Percentiles rank a stretch among this genome's conserved stretches.
These are phyloP conservation scores for Desmophyllum pertusum DNA, from an alignment of 92 coral and sea anemone species.

Conservation along the genomic window DNA sequence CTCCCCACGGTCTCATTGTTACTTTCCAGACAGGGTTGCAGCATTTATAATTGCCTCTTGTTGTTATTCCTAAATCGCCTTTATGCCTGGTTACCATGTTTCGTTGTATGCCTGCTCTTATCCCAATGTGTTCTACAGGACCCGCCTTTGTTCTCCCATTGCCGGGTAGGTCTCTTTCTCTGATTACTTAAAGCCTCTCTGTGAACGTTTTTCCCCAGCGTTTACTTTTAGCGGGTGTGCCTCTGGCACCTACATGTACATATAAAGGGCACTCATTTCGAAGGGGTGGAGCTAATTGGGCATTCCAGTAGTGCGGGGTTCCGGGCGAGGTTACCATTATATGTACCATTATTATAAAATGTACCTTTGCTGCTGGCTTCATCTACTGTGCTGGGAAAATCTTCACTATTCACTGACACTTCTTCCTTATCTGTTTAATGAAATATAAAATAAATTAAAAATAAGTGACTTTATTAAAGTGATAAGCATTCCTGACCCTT, in stretches of 20 bases:
- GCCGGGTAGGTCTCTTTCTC: background rate
- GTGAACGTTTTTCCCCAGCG: constrained; percentile 7
- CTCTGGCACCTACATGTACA: constrained; percentile 10
- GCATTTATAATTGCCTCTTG: constrained; percentile 20
- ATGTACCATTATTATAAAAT: no score
- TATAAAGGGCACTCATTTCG: constrained; percentile 33
- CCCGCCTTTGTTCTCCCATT: background rate
- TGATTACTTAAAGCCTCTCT: background rate
- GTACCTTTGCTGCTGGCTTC: no score
- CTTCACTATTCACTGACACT: no score
- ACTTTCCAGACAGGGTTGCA: constrained; percentile 13
- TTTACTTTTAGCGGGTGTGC: constrained; percentile 14
- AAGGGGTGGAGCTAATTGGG: constrained; percentile 33
- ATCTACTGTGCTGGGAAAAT: no score
- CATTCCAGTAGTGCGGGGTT: constrained; percentile 26
- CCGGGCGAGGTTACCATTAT: constrained; percentile 31
- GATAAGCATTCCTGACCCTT: no score
- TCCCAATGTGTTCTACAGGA: background rate
- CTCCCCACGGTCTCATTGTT: constrained; percentile 5
- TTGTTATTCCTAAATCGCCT: background rate
- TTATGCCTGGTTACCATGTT: background rate
- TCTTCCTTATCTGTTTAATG: no score
- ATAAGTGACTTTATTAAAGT: no score
- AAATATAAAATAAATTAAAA: no score
- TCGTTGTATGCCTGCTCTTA: background rate